These are phyloP conservation scores for Drosophila ambigua DNA, from an alignment of 1,140 invertebrate genomes.

Conservation along the genomic window DNA sequence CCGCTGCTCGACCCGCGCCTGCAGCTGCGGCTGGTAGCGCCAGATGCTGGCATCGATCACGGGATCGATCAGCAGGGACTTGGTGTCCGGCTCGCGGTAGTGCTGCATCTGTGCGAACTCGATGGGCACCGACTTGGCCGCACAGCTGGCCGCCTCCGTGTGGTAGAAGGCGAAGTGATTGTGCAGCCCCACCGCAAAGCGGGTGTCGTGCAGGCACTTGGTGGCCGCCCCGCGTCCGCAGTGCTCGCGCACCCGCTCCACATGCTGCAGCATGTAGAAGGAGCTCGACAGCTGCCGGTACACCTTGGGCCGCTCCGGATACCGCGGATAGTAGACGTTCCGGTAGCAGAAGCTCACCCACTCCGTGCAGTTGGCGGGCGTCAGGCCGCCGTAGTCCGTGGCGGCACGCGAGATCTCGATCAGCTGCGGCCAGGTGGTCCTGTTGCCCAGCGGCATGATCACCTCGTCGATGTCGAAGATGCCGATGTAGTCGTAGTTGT, in stretches of 20 bases:
- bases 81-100: conserved; percentile 65
- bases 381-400: conserved; percentile 42
- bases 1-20: conserved; percentile 38
- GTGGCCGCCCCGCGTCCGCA: conserved; percentile 46
- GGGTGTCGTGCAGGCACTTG: conserved; percentile 70
- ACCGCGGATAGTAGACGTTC: conserved; percentile 64
- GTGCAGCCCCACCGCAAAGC: conserved; percentile 51
- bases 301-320: conserved; percentile 53
- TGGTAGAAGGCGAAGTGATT: conserved; percentile 65
- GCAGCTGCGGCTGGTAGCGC: conserved; percentile 63
- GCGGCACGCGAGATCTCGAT: conserved; percentile 41
- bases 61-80: conserved; percentile 57
- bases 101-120: conserved; percentile 67
- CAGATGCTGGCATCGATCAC: conserved; percentile 66
- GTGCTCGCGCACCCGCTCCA: conserved; percentile 60
- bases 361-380: conserved; percentile 17
- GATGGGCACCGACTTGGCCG: conserved; percentile 57
- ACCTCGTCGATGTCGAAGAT: conserved; percentile 91
- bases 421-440: conserved; percentile 84
- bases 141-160: conserved; percentile 39
- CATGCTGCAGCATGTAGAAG: conserved; percentile 78
- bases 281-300: conserved; percentile 57
- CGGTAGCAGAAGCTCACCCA: conserved; percentile 72
- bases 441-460: conserved; percentile 86
- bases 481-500: conserved; percentile 90